Conservation (phyloP, 1,140 invertebrate species). For the Drosophila littoralis region DNA sequence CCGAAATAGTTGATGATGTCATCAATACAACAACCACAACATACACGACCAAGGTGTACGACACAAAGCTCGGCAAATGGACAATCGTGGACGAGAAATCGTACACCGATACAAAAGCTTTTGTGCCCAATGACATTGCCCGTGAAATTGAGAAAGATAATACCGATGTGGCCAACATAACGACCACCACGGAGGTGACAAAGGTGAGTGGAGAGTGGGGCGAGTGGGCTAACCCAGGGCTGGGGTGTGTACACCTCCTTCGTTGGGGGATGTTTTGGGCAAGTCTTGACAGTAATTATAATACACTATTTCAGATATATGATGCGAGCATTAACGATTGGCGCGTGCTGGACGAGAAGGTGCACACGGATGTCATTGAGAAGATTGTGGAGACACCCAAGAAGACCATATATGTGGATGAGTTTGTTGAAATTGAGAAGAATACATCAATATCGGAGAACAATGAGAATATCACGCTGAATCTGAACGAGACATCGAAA, state of each 20-base stretch:
- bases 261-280: slow-evolving; percentile 16
- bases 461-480: slow-evolving; percentile 75
- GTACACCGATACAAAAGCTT: slow-evolving; percentile 80
- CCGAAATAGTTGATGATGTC: slow-evolving; percentile 84
- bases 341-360: slow-evolving; percentile 82
- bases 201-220: slow-evolving; percentile 83
- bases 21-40: slow-evolving; percentile 84
- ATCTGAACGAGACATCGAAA: slow-evolving; percentile 79
- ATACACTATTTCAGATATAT: slow-evolving; percentile 65
- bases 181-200: slow-evolving; percentile 84
- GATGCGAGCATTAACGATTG: slow-evolving; percentile 84
- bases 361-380: slow-evolving; percentile 84
- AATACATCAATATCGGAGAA: slow-evolving; percentile 79
- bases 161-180: slow-evolving; percentile 84
- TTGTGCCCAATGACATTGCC: slow-evolving; percentile 83
- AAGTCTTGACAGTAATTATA: not conserved
- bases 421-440: slow-evolving; percentile 83
- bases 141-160: slow-evolving; percentile 84
- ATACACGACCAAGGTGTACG: slow-evolving; percentile 84
- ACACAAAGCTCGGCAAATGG: slow-evolving; percentile 82
- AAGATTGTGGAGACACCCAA: slow-evolving; percentile 83
- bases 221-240: too few species aligned
- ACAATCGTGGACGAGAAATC: slow-evolving; percentile 84
- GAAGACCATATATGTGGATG: slow-evolving; percentile 82
- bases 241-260: not conserved